Evolutionary conservation across 1,140 invertebrate species (phyloP), one percentile per base, ranked within the genome.

Genomic region (Chlorops oryzae): DNA sequence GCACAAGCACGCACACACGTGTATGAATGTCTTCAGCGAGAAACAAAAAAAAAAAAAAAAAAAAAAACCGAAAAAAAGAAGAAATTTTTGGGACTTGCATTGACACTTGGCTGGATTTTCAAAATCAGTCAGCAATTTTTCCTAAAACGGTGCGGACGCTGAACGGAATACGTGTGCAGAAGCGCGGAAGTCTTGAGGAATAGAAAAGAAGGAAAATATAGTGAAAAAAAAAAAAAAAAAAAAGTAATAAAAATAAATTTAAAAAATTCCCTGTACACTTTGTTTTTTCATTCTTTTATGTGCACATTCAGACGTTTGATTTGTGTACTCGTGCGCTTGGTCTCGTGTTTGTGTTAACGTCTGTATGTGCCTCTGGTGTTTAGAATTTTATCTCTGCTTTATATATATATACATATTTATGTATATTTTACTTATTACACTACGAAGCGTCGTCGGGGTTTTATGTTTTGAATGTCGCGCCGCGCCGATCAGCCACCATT

Each of bases 81-180:
- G 34, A 41, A 47, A 47, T 47, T 49, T 49, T 49, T 49, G 47
- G 47, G 37, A 49, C 47, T 49, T 49, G 47, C 47, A 49, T 38
- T 41, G 38, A 24, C 47, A 49, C 47, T 49, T 41, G 47, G 47
- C 37, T 27, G 37, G 47, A 35, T 49, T 51, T 37, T 39, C 24
- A 22, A 45, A 54, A 50, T 58, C 61, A 63, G 59, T 63, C 62
- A 56, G 61, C 59, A 59, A 68, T 65, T 68, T 68, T 68, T 63
- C 65, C 62, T 69, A 55, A 58, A 61, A 62, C 61, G 61, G 59
- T 63, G 63, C 65, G 65, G 65, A 68, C 65, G 64, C 56, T 52
- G 44, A 38, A 35, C n/a, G n/a, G n/a, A n/a, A n/a, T n/a, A n/a
- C n/a, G n/a, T n/a, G n/a, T 47, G 24, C 43, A 28, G 43, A 32